Percentiles rank a stretch among this genome's conserved stretches.
phyloP scores from a whole-genome alignment of 2,113 vertebrate genomes.

The Bos taurus region DNA sequence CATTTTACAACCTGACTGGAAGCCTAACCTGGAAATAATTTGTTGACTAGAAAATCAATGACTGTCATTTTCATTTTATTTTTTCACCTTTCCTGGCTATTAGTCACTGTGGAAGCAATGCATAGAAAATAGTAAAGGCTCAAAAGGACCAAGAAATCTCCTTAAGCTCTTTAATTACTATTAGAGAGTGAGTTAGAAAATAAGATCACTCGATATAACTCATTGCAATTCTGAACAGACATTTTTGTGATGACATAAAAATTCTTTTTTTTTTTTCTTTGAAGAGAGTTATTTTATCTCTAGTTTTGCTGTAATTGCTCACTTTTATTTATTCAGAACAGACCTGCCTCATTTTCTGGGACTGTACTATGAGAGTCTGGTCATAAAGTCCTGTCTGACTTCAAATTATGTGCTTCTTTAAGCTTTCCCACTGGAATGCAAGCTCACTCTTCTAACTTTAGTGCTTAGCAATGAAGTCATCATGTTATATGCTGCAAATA shows the following conservation, averaged over 20 bases:
- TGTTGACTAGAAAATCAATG: conserved; percentile 18
- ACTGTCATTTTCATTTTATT: conserved; percentile 28
- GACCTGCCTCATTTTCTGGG: background rate
- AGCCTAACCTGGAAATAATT: background rate
- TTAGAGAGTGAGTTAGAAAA: background rate
- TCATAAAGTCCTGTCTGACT: background rate
- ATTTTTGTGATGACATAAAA: background rate
- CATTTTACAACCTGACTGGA: background rate
- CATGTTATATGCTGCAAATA: background rate
- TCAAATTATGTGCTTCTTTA: background rate
- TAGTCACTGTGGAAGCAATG: background rate
- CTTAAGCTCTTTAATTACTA: background rate
- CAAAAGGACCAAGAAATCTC: background rate
- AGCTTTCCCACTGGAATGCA: background rate
- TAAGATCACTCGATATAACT: background rate
- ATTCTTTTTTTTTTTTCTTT: background rate
- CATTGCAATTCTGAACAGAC: background rate
- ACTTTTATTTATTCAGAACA: background rate
- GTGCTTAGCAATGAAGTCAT: conserved; percentile 2
- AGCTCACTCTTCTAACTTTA: background rate
- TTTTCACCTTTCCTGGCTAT: background rate
- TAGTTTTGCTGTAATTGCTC: background rate
- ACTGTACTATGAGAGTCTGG: background rate
- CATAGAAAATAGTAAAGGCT: background rate
- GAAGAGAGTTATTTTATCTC: background rate